Evolutionary conservation across 1,140 invertebrate genomes (phyloP).

Genomic region (Aphaenogaster ashmeadi): DNA sequence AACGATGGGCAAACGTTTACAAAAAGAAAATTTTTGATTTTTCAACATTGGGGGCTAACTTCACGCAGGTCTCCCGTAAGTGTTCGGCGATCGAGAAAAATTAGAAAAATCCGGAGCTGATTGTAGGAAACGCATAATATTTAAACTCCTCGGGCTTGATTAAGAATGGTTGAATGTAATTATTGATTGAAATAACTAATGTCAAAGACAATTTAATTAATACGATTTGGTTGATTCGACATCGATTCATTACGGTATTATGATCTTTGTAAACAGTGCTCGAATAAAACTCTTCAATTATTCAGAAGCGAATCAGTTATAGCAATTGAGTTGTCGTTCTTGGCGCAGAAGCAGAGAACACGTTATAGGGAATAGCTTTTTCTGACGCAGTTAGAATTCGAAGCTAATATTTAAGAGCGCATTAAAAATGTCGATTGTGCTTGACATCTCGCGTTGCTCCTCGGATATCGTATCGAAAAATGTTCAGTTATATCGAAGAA

Average conservation of each 20-base stretch:
- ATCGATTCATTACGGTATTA: background rate
- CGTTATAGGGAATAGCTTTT: conserved; percentile 50
- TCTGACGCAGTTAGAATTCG: background rate
- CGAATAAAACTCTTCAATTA: conserved; percentile 22
- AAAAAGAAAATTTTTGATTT: too few relatives aligned
- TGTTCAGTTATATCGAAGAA: background rate
- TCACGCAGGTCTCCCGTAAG: background rate
- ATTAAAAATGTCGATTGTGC: background rate
- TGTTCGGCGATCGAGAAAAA: conserved; percentile 2
- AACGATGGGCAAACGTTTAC: too few relatives aligned
- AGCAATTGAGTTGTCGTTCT: background rate
- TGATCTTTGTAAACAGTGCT: conserved; percentile 2
- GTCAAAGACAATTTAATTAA: background rate
- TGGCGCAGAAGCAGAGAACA: background rate
- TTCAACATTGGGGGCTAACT: too few relatives aligned
- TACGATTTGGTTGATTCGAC: background rate
- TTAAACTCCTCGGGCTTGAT: background rate
- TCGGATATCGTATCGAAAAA: background rate
- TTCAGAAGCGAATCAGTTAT: background rate
- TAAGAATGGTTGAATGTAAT: background rate
- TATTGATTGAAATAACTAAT: background rate
- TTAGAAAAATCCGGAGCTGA: background rate
- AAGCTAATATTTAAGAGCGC: conserved; percentile 21
- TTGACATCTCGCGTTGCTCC: background rate
- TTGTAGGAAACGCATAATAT: background rate